Percentiles rank a stretch among this genome's conserved stretches.
Conservation (phyloP, 2,888 invertebrate species). For the Eilema caniola region DNA sequence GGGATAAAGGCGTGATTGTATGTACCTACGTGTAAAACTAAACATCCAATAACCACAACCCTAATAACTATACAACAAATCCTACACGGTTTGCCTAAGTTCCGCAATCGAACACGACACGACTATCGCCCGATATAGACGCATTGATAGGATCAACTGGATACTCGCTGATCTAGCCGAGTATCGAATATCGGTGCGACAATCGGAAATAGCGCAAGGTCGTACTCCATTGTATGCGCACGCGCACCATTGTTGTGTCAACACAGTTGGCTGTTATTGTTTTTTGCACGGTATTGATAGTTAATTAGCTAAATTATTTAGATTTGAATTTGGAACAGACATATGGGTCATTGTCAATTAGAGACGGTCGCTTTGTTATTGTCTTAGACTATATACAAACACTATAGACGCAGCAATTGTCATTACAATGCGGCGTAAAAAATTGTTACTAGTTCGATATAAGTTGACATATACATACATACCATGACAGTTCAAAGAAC, state of each 20-base stretch:
- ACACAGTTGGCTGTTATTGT: conserved; percentile 55
- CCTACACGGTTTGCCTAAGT: conserved; percentile 23
- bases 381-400: too few species aligned
- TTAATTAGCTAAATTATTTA: conserved; percentile 47
- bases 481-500: too few species aligned
- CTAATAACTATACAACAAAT: conserved; percentile 15
- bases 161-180: conserved; percentile 34
- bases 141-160: conserved; percentile 47
- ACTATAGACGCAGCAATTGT: too few species aligned
- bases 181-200: conserved; percentile 33
- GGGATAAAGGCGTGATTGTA: too few species aligned
- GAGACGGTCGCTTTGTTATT: not conserved
- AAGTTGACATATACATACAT: too few species aligned
- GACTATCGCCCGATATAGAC: conserved; percentile 42
- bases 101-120: conserved; percentile 34
- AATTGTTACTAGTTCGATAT: too few species aligned
- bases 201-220: conserved; percentile 73
- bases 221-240: conserved; percentile 58
- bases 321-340: conserved; percentile 34
- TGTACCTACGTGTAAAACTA: too few species aligned
- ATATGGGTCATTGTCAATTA: conserved; percentile 44
- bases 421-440: too few species aligned
- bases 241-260: conserved; percentile 61
- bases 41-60: not conserved
- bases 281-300: conserved; percentile 46